phyloP scores from a whole-genome alignment of 2,797 vertebrate genomes.

The Neopelma chrysocephalum region DNA sequence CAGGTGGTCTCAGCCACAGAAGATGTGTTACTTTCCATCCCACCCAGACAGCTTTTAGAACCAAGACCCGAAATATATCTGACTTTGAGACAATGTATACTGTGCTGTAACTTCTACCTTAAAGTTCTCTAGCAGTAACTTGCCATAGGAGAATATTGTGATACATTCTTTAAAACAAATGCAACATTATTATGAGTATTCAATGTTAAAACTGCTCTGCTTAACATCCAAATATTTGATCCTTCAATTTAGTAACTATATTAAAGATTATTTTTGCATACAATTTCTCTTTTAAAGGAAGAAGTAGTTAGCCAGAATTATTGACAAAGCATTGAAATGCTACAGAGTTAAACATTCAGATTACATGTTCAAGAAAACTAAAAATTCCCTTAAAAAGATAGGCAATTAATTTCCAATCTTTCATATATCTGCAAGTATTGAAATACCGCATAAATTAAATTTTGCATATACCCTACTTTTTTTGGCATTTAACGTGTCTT shows the following conservation, averaged over 20 bases:
- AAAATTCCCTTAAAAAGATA: not conserved
- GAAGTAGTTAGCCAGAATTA: not conserved
- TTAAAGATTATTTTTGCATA: not conserved
- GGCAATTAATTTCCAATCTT: conserved; percentile 25
- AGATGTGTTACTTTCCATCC: too few species aligned
- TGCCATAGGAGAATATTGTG: not conserved
- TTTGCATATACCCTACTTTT: not conserved
- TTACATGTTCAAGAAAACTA: not conserved
- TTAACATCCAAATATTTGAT: not conserved
- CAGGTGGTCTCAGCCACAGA: accelerated
- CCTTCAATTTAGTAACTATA: not conserved
- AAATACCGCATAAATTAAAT: not conserved
- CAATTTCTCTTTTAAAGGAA: not conserved
- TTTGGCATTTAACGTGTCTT: not conserved
- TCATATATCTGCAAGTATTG: not conserved
- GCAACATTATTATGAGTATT: not conserved
- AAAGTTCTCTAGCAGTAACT: not conserved
- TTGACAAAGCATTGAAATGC: not conserved
- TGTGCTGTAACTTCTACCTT: not conserved
- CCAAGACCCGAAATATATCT: not conserved
- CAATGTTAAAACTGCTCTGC: not conserved
- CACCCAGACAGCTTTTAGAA: not conserved
- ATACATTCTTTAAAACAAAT: not conserved
- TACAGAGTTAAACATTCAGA: not conserved
- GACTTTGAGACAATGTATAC: not conserved